Conservation (phyloP, 2,888 invertebrate genomes). For the Microplitis deprimator region DNA sequence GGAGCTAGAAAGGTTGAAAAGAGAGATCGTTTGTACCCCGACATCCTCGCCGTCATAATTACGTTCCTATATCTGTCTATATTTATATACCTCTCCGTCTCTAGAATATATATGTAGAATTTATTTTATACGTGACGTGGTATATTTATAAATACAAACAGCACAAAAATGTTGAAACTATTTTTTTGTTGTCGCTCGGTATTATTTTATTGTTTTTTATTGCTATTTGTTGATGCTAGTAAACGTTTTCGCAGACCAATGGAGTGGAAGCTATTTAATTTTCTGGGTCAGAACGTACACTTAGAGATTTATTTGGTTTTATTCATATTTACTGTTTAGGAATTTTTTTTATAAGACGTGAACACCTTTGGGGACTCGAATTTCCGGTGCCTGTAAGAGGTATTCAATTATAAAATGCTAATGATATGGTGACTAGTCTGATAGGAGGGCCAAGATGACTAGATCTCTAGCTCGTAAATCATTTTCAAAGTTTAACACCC, state of each 20-base stretch:
- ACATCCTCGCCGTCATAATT: conserved; percentile 46
- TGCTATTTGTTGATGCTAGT: background rate
- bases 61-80: conserved; percentile 40
- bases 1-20: background rate
- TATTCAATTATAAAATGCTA: conserved; percentile 41
- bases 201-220: background rate
- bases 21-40: background rate
- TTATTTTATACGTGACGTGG: background rate
- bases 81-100: background rate
- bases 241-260: background rate
- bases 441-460: conserved; percentile 22
- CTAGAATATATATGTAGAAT: conserved; percentile 46
- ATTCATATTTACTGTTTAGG: conserved; percentile 6
- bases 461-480: conserved; percentile 34
- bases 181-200: background rate
- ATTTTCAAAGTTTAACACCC: conserved; percentile 22
- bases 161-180: background rate
- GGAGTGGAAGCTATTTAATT: background rate
- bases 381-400: background rate
- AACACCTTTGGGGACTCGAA: background rate
- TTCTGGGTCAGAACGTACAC: background rate
- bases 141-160: background rate
- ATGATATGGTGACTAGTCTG: conserved; percentile 35
- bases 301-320: background rate
- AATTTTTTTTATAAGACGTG: conserved; percentile 5